Base-by-base conservation (phyloP, 2,888 invertebrate genomes). In the Diarsia dahlii region DNA sequence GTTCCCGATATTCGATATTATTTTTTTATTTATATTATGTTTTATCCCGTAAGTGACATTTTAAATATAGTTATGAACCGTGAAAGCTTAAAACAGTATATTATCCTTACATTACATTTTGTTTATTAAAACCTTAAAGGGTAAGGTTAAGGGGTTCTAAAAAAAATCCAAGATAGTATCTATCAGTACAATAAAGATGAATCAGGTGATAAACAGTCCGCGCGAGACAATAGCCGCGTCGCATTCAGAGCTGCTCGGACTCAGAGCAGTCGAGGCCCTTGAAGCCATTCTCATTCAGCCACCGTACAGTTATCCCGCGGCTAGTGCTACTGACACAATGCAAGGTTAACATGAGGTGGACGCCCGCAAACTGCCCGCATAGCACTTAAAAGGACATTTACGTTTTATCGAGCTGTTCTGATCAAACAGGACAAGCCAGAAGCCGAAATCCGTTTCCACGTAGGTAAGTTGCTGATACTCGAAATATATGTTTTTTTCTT, bases 271-370 rank as follows among this genome's bases (percentile, higher is more conserved):
- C 85, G 89, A 87, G 87, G 84, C 77, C 85, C 89, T 92, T 92
- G 91, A 91, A 90, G 91, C 91, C 90, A 93, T 94, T 93, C 92
- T 94, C 92, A 95, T 95, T 94, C 94, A 94, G 88, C 89, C 90
- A 90, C 90, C 92, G 91, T 93, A 95, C 95, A 94, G 95, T 95
- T 95, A 95, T 93, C 91, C 94, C 91, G 89, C 90, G 89, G 89
- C 90, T 90, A 91, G 93, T 94, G 95, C 93, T 94, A 95, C 94
- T 95, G 95, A 95, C 95, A 95, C 95, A 95, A 93, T 92, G 93
- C 95, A 96, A 96, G 95, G 95, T 92, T 94, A 94, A 90, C 90
- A 82, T 88, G 93, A 93, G 95, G 95, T 95, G 89, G 94, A 95
- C 91, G 95, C 91, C 95, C 95, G 93, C 91, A 86, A 90, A 91